Conservation (phyloP, 2,888 invertebrate species). For the Yponomeuta evonymella region DNA sequence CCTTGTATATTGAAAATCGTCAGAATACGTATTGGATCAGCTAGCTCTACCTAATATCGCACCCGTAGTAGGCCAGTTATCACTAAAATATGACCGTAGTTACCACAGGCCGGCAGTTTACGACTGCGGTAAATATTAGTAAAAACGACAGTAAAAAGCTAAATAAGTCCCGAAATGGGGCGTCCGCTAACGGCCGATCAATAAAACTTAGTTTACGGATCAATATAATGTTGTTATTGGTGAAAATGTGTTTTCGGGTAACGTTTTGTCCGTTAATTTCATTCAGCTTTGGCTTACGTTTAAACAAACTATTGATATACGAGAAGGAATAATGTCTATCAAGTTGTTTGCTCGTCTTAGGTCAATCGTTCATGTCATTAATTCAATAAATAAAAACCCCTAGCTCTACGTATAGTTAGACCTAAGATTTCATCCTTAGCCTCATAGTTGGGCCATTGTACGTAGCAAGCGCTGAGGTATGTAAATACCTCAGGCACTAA, state of each 20-base stretch:
- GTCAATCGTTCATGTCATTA: too few relatives aligned
- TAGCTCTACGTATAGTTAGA: too few relatives aligned
- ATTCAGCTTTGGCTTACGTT: background rate
- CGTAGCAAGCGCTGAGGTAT: too few relatives aligned
- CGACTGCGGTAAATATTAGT: slow-evolving; percentile 9
- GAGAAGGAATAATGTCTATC: too few relatives aligned
- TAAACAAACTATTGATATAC: too few relatives aligned
- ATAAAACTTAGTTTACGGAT: slow-evolving; percentile 5
- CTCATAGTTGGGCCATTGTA: too few relatives aligned
- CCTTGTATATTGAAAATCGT: too few relatives aligned
- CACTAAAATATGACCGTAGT: slow-evolving; percentile 1
- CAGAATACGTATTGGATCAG: too few relatives aligned
- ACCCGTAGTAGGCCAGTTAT: background rate
- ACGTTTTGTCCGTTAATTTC: background rate
- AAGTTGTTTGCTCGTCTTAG: too few relatives aligned
- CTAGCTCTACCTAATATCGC: background rate
- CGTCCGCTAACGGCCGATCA: slow-evolving; percentile 7
- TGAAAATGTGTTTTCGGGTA: background rate
- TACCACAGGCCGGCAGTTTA: background rate
- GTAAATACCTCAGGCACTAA: too few relatives aligned
- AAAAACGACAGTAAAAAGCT: slow-evolving; percentile 9
- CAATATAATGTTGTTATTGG: slow-evolving; percentile 3
- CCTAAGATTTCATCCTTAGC: too few relatives aligned
- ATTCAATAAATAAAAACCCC: too few relatives aligned
- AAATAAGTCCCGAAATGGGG: slow-evolving; percentile 1